A percentile compares a stretch with the other conserved stretches of the same genome.
Evolutionary conservation across 2,888 invertebrate species (phyloP).

Genomic region (Celastrina argiolus): DNA sequence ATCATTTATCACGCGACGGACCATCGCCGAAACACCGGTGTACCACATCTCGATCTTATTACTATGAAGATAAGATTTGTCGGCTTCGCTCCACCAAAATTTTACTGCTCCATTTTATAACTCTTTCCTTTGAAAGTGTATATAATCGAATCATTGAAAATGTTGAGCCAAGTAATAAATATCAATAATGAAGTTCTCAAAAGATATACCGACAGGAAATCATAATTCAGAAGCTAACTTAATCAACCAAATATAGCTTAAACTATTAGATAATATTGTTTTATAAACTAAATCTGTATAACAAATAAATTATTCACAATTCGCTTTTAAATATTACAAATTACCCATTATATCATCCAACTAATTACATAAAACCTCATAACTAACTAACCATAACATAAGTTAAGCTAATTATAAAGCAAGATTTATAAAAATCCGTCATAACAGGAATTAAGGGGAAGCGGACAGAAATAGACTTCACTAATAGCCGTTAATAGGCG

Average conservation of each 20-base stretch:
- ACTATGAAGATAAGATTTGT: constrained; percentile 57
- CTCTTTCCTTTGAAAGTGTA: constrained; percentile 39
- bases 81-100: constrained; percentile 52
- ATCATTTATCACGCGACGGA: constrained; percentile 70
- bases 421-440: neutral
- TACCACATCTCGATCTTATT: too few species aligned
- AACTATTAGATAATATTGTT: neutral
- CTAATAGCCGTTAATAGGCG: constrained; percentile 42
- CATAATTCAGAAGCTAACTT: neutral
- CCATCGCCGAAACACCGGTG: constrained; percentile 27
- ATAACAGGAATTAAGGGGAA: neutral
- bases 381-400: constrained; percentile 4
- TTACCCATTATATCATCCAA: neutral
- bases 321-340: neutral
- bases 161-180: neutral
- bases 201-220: neutral
- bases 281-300: neutral
- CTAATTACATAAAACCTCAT: neutral
- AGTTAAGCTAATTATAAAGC: neutral
- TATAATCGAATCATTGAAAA: neutral
- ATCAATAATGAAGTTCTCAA: neutral
- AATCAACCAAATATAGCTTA: neutral
- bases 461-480: constrained; percentile 43
- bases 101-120: constrained; percentile 55
- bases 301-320: neutral